phyloP scores from a whole-genome alignment of 2,797 vertebrate genomes.

The Girardinus metallicus region DNA sequence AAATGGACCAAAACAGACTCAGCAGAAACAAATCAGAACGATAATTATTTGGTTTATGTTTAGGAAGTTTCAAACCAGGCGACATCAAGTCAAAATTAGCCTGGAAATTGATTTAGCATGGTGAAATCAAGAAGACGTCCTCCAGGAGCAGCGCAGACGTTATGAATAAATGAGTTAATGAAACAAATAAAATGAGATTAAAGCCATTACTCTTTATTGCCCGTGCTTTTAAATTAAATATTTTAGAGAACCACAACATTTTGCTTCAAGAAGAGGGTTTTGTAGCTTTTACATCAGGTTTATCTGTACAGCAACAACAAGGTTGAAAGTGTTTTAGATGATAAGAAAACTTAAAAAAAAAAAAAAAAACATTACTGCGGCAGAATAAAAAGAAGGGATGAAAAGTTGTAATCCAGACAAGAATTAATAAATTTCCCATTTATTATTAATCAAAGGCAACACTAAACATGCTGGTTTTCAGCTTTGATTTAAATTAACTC shows the following conservation, averaged over 20 bases:
- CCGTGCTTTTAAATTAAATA: background rate
- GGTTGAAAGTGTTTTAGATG: background rate
- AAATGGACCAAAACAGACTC: background rate
- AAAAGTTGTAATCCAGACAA: background rate
- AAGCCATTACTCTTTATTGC: background rate
- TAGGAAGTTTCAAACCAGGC: background rate
- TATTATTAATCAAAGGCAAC: background rate
- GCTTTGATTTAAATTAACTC: no score
- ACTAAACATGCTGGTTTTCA: no score
- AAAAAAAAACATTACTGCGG: background rate
- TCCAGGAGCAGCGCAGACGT: background rate
- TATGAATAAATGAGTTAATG: background rate
- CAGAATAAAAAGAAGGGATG: background rate
- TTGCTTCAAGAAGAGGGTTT: background rate
- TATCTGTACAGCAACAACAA: background rate
- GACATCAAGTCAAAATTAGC: background rate
- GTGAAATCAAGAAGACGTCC: background rate
- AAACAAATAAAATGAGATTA: background rate
- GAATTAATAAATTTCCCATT: background rate
- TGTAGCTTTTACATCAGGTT: background rate
- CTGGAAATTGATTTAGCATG: background rate
- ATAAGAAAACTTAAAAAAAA: background rate
- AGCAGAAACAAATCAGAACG: background rate
- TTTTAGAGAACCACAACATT: background rate
- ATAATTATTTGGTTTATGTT: background rate